Evolutionary conservation across 2,113 vertebrate species (phyloP), one percentile per base, ranked within the genome.

Genomic region (Mixornis gularis): DNA sequence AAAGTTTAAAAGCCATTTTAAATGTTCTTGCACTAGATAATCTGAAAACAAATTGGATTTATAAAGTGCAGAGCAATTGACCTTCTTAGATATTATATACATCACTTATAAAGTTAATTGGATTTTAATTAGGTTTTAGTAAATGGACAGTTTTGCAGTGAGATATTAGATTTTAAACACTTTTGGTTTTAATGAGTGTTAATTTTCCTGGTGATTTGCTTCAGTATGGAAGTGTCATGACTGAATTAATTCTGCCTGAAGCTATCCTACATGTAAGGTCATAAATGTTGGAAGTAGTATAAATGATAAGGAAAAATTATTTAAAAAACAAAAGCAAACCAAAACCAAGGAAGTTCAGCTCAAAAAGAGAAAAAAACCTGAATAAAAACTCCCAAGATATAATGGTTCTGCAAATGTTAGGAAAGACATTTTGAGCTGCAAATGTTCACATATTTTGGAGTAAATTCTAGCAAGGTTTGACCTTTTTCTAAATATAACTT

Each of bases 1-100:
- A 87, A 91, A 70, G 2, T 52, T 83, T 77, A 68, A 63, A 88
- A 86, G 8, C 6, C 27, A 59, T 84, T 79, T 43, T 40, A 72
- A 87, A 46, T 92, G 69, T 81, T 87, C 43, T 79, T 82, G 29
- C 6, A 29, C 13, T 79, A 69, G 24, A n/a, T 79, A 82, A 91
- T 89, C 63, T 52, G 78, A 63, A 94, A 95, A 89, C 4, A 89
- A 92, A 87, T 89, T 89, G 69, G 43, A 71, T 49, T 68, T 69
- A 56, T 74, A 59, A 86, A 87, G 19, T 79, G 36, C n/a, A 84
- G 38, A 90, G 56, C 82, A 90, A 92, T 93, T 95, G 90, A 95
- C 87, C 72, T 87, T 80, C 89, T 83, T 79, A 62, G 44, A 56
- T 80, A 44, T 86, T 87, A 71, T 79, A 78, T 90, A 93, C 40